phyloP scores from a whole-genome alignment of 2,888 invertebrate genomes.

The Magallana nippona region DNA sequence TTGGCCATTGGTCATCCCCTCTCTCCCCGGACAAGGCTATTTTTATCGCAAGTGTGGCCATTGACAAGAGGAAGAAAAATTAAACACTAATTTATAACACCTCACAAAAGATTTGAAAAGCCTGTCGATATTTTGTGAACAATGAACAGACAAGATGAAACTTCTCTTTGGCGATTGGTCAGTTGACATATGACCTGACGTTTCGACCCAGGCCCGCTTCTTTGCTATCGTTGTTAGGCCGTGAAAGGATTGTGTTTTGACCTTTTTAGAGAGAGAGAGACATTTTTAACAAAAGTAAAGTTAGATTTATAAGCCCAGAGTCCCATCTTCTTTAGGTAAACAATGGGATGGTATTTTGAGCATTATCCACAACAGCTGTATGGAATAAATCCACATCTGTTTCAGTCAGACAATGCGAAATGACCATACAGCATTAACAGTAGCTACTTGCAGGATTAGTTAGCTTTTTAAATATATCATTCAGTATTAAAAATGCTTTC shows the following conservation, averaged over 20 bases:
- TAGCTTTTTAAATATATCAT: no score
- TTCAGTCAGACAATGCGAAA: background rate
- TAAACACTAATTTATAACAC: slow-evolving; percentile 50
- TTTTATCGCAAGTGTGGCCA: slow-evolving; percentile 40
- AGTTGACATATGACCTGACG: slow-evolving; percentile 39
- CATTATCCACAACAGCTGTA: slow-evolving; percentile 31
- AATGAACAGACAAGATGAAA: slow-evolving; percentile 34
- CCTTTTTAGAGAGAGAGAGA: slow-evolving; percentile 42
- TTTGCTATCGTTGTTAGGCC: slow-evolving; percentile 31
- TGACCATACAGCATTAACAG: background rate
- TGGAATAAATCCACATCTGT: slow-evolving; percentile 35
- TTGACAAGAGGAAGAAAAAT: slow-evolving; percentile 49
- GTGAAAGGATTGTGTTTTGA: slow-evolving; percentile 43
- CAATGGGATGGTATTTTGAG: slow-evolving; percentile 43
- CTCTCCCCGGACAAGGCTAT: slow-evolving; percentile 43
- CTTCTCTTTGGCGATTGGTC: slow-evolving; percentile 37
- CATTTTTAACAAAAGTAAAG: slow-evolving; percentile 34
- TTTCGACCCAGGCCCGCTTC: slow-evolving; percentile 35
- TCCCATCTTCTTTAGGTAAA: slow-evolving; percentile 1
- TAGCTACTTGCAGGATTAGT: no score
- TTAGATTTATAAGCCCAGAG: slow-evolving; percentile 15
- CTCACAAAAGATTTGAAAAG: slow-evolving; percentile 31
- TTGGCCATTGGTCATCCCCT: slow-evolving; percentile 40
- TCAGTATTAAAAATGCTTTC: no score
- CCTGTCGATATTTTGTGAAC: slow-evolving; percentile 34